Base-by-base conservation (phyloP, 1,140 invertebrate genomes). In the Temnothorax curvispinosus region DNA sequence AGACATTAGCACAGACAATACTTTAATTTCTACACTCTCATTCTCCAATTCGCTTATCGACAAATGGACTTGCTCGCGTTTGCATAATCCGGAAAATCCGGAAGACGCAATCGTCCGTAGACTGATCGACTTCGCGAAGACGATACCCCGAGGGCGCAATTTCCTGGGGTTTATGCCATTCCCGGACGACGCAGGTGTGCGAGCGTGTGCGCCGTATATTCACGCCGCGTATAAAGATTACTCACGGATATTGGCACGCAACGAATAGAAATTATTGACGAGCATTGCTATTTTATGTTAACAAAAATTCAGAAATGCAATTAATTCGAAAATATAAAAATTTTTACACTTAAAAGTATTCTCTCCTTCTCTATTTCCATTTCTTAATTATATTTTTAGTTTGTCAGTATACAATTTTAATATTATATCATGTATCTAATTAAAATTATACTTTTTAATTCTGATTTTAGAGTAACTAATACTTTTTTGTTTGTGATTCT, bases 81-180 rank as follows among this genome's bases (percentile, higher is more conserved):
- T 87, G 74, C 87, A 85, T 87, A 84, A 85, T 88, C 62, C 62
- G 64, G 89, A 74, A 84, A 85, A 90, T 90, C 65, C 89, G 89
- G 86, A 90, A 76, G 74, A 80, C 56, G 77, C 84, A 87, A 90
- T 91, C 87, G 77, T 88, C 72, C 58, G 47, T 88, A 84, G 89
- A 69, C 75, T 88, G 89, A 91, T 87, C 82, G 90, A 90, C 86
- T 90, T 81, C 82, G 78, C 89, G 87, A 89, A 88, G 89, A 87
- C 90, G 90, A 87, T 88, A 80, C 87, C 90, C 87, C 78, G 84
- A 75, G 89, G 90, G 90, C 72, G 85, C 84, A 91, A 91, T 91
- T 91, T 91, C 90, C 90, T 85, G 77, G 65, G 77, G 78, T 86
- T 88, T 90, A 91, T 90, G 87, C 81, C 86, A 78, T 72, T 84